A percentile compares a stretch with the other conserved stretches of the same genome.
Conservation (phyloP, 2,888 invertebrate genomes). For the Eristalis tenax region DNA sequence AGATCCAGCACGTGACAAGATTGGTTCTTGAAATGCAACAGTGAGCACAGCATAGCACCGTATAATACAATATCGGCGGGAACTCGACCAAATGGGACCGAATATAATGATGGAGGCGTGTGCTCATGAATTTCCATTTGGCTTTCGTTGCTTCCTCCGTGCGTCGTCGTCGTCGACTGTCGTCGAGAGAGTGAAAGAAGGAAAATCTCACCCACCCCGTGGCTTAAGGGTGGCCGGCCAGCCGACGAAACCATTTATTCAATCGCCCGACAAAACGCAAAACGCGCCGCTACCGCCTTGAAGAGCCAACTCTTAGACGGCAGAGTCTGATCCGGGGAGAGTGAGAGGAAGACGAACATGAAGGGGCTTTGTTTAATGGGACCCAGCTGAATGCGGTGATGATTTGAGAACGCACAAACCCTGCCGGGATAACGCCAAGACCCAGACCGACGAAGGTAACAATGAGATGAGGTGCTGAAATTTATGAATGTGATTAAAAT, state of each 20-base stretch:
- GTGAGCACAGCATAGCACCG: constrained; percentile 36
- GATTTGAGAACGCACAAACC: constrained; percentile 56
- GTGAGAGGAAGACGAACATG: not conserved
- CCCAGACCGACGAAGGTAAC: constrained; percentile 39
- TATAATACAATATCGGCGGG: constrained; percentile 1
- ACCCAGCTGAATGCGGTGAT: constrained; percentile 58
- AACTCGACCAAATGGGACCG: constrained; percentile 61
- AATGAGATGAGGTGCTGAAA: constrained; percentile 66
- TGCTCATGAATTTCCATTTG: constrained; percentile 52
- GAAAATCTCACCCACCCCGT: constrained; percentile 28
- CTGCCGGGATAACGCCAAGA: constrained; percentile 21
- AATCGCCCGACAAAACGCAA: constrained; percentile 29
- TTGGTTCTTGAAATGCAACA: constrained; percentile 65
- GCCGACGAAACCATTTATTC: constrained; percentile 43
- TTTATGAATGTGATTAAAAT: constrained; percentile 69
- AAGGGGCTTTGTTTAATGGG: constrained; percentile 63
- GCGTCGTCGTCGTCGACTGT: not conserved
- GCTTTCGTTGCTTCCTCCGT: not conserved
- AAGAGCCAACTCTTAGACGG: not conserved
- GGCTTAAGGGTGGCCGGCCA: constrained; percentile 44
- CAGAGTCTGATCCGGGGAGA: not conserved
- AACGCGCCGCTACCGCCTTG: constrained; percentile 25
- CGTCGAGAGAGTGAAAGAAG: not conserved
- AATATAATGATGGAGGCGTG: constrained; percentile 65
- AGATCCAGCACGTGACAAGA: constrained; percentile 61